Conservation (phyloP, 2,113 vertebrate genomes). For the Eptesicus fuscus region DNA sequence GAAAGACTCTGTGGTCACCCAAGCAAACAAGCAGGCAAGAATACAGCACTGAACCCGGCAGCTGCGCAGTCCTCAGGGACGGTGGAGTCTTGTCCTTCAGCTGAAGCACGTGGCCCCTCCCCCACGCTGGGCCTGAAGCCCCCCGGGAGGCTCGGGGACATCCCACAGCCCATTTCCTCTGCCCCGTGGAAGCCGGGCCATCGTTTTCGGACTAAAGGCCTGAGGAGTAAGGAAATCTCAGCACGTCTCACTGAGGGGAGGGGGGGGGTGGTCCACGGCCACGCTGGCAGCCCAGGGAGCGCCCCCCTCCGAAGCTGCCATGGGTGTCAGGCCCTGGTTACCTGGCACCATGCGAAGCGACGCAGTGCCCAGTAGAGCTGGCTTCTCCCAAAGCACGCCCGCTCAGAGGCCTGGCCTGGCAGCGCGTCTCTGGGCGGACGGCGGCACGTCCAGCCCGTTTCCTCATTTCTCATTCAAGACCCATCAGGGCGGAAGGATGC, state of each 20-base stretch:
- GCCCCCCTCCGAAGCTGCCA: accelerated
- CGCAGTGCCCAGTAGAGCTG: accelerated
- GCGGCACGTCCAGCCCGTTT: background rate
- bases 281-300: background rate
- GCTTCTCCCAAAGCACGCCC: background rate
- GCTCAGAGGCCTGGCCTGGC: background rate
- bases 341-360: background rate
- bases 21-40: conserved; percentile 44
- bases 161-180: background rate
- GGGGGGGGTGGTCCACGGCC: no score
- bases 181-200: background rate
- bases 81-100: background rate
- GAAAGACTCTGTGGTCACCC: background rate
- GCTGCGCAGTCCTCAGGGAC: background rate
- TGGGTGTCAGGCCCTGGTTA: no score
- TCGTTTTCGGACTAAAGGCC: conserved; percentile 21
- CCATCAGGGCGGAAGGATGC: background rate
- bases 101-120: background rate
- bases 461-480: background rate
- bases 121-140: background rate
- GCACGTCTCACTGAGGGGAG: background rate
- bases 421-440: background rate
- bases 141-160: background rate
- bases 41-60: background rate
- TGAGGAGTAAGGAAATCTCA: background rate